Evolutionary conservation across 2,888 invertebrate species (phyloP).

Genomic region (Leptogaster cylindrica): DNA sequence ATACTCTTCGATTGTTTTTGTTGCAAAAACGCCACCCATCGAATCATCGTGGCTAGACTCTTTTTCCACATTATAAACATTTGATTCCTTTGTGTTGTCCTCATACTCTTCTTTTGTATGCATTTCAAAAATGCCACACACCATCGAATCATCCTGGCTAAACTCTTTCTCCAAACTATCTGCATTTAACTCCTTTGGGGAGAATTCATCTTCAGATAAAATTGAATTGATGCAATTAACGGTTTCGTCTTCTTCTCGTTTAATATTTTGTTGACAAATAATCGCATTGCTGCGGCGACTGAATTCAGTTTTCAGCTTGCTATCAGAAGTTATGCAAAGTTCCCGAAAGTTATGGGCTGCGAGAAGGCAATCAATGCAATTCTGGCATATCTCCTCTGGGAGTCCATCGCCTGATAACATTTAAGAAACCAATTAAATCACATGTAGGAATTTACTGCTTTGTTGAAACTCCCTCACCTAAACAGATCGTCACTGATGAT

Average conservation of each 20-base stretch:
- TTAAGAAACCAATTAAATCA: no score
- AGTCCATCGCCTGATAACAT: conserved; percentile 66
- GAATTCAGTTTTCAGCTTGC: conserved; percentile 53
- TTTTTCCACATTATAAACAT: neutral
- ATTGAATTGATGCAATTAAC: no score
- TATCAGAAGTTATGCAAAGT: conserved; percentile 63
- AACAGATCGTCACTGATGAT: conserved; percentile 56
- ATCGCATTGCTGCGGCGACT: neutral
- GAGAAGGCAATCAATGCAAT: conserved; percentile 64
- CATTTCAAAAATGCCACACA: neutral
- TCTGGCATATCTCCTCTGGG: conserved; percentile 67
- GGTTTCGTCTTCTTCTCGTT: no score
- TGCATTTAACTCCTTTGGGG: neutral
- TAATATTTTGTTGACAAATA: no score
- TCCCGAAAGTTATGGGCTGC: conserved; percentile 64
- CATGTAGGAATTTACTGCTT: no score
- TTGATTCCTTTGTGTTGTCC: neutral
- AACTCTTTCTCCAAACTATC: neutral
- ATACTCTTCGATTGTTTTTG: neutral
- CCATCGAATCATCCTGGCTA: neutral
- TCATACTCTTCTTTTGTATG: neutral
- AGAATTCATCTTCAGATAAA: neutral
- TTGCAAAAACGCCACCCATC: neutral
- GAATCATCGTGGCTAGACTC: neutral
- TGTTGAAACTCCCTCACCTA: no score